phyloP scores from a whole-genome alignment of 2,797 vertebrate species.

The Triplophysa bombifrons region DNA sequence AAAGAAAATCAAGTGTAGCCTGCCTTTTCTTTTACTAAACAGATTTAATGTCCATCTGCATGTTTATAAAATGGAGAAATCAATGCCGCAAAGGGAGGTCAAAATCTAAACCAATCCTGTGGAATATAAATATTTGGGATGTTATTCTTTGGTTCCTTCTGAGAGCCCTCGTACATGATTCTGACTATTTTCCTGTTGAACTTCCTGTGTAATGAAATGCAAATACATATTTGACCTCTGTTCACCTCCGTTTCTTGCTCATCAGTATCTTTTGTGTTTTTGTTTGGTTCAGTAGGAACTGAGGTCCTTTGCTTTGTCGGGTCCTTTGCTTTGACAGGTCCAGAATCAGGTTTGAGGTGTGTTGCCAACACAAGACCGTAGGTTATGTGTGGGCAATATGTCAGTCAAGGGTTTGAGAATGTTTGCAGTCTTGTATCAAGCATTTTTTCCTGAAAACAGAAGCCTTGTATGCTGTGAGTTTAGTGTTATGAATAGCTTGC shows the following conservation, averaged over 20 bases:
- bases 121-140: not conserved
- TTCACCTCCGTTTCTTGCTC: not conserved
- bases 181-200: conserved; percentile 1
- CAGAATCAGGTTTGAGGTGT: not conserved
- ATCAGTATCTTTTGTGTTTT: not conserved
- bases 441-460: not conserved
- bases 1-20: not conserved
- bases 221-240: conserved; percentile 1
- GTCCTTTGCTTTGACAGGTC: not conserved
- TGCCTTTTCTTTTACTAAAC: not conserved
- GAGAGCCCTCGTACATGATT: not conserved
- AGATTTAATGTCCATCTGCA: not conserved
- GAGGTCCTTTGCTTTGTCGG: not conserved
- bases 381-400: not conserved
- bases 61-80: not conserved
- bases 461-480: not conserved
- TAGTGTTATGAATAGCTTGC: not conserved
- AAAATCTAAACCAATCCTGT: not conserved
- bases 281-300: not conserved
- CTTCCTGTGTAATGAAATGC: not conserved
- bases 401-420: not conserved
- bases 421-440: not conserved
- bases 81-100: not conserved
- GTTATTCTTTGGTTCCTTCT: too few relatives aligned
- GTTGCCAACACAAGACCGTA: not conserved